Evolutionary conservation across 2,888 invertebrate genomes (phyloP).

Genomic region (Drosophila macrospina): DNA sequence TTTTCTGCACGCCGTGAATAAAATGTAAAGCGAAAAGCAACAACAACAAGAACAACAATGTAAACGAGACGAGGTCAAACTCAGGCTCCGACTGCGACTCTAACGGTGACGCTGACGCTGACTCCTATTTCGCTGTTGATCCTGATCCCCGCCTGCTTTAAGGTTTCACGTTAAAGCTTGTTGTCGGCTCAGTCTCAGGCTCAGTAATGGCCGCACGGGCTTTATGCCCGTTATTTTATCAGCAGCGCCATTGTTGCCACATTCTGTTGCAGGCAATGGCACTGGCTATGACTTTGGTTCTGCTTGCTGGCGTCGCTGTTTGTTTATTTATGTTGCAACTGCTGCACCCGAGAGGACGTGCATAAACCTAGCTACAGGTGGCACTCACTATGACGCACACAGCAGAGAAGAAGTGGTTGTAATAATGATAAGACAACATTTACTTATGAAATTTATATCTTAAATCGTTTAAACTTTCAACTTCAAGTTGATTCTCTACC

Average conservation of each 20-base stretch:
- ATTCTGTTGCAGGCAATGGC: conserved; percentile 47
- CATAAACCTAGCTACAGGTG: conserved; percentile 42
- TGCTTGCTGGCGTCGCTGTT: conserved; percentile 38
- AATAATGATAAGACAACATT: no score
- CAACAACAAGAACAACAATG: neutral
- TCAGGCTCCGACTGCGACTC: neutral
- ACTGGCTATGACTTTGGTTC: conserved; percentile 28
- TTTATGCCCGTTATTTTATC: conserved; percentile 55
- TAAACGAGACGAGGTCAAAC: neutral
- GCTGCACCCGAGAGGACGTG: conserved; percentile 50
- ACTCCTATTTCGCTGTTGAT: conserved; percentile 9
- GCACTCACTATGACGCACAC: conserved; percentile 17
- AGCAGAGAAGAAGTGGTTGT: neutral
- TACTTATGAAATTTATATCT: no score
- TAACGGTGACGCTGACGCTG: neutral
- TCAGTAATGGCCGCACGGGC: conserved; percentile 50
- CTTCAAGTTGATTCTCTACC: no score
- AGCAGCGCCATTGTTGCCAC: conserved; percentile 41
- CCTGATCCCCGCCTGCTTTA: conserved; percentile 17
- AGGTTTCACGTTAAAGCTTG: conserved; percentile 45
- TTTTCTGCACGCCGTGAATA: conserved; percentile 44
- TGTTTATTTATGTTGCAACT: conserved; percentile 69
- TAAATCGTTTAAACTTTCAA: no score
- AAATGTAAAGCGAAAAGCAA: conserved; percentile 33
- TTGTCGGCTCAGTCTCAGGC: conserved; percentile 17